Evolutionary conservation across 23 tunicate species (phyloP), one percentile per base, ranked within the genome.

Genomic region (Ciona savignyi): DNA sequence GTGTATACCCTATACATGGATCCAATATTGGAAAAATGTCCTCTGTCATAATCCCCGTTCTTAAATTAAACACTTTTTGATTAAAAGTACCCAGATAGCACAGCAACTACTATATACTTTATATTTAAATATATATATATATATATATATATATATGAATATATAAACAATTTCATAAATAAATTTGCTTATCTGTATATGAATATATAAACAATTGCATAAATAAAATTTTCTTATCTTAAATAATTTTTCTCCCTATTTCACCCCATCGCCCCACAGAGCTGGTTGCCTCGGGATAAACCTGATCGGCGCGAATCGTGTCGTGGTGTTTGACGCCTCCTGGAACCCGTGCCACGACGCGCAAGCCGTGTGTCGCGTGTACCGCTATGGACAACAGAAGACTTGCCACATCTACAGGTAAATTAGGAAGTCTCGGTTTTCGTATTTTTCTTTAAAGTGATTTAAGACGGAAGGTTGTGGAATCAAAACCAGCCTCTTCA

Each of bases 301-400:
- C 61, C 75, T 94, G 66, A 79, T 87, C 34, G 99, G 95, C 21
- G 99, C 99, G 22, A 94, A 87, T 56, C 85, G 99, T n/a, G 99
- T 94, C 2, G 89, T 94, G 31, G 89, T 94, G 51, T 83, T 87
- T 63, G 99, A 94, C 34, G 86, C 91, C 23, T 87, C 95, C 3
- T 94, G 99, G 99, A 94, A 94, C 74, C 99, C 99, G 1, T 87
- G 93, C 48, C 91, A 94, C 51, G 99, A 94, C 70, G 99, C 99
- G 0, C 99, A 94, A 62, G 99, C 99, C 35, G 99, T 94, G 68
- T 94, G 99, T 74, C 62, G 99, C 26, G 86, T 84, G n/a, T 94
- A 94, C 42, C 34, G 99, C 29, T 86, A 86, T 70, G 99, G 99
- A 27, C 99, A 94, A 61, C 78, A 70, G 73, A 94, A 94, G 76